Base-by-base conservation (phyloP, 1,140 invertebrate genomes). In the Atopsyche davidsoni region DNA sequence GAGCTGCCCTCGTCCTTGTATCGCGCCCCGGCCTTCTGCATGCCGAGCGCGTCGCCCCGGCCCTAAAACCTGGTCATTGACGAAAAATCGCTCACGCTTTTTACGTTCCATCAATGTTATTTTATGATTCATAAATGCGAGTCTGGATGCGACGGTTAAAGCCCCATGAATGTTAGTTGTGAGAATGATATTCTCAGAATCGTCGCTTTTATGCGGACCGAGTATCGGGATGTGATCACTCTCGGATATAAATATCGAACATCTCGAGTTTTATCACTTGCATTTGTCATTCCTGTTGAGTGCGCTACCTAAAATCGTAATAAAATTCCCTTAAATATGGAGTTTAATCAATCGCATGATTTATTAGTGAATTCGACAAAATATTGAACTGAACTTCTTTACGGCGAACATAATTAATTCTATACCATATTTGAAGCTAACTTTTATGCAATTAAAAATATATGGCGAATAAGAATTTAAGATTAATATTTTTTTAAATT, bases 61-160 rank as follows among this genome's bases (percentile, higher is more conserved):
- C 43, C 41, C 13, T 13, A 13, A 43, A 43, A 43, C 22, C 21
- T 25, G 35, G 46, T 13, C 43, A 18, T 22, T 22, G 24, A 18
- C 23, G 17, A 34, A 35, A 18, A 41, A 43, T 42, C 11, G 14
- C 24, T 41, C 22, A 16, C 14, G n/a, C 23, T 3, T 19, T 46
- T 46, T 46, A 46, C 18, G 28, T 11, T 3, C 43, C 43, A 46
- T 46, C 43, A 46, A 46, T 17, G 14, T 31, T 46, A 31, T 46
- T 46, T 46, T 46, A 46, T 25, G 28, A 46, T 32, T 46, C 43
- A 34, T 46, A 31, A 46, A 28, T 17, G 13, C 19, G 14, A 17
- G 14, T 17, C 19, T 39, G 2, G 36, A 39, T 39, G 36, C 19
- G 18, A 17, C 18, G 6, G 6, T 28, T n/a, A 28, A 28, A 28